phyloP scores from a whole-genome alignment of 64 coral and sea anemone genomes.

The Montipora foliosa region DNA sequence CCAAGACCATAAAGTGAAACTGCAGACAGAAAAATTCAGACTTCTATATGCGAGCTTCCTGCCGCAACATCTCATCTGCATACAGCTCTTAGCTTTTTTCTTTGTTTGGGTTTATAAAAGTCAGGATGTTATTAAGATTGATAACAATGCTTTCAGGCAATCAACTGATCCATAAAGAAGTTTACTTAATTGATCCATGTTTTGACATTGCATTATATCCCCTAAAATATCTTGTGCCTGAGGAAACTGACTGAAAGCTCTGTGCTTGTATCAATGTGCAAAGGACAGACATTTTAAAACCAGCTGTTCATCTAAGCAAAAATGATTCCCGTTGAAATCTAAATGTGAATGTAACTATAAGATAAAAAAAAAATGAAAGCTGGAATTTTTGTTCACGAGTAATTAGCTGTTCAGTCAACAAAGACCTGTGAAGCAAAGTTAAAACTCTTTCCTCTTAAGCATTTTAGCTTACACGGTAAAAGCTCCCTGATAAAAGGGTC shows the following conservation, averaged over 20 bases:
- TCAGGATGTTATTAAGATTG: background rate
- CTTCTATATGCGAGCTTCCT: slow-evolving; percentile 10
- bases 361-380: too few relatives aligned
- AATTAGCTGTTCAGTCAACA: too few relatives aligned
- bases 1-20: background rate
- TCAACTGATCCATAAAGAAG: slow-evolving; percentile 17
- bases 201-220: background rate
- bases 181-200: background rate
- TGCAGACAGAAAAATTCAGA: background rate
- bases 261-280: background rate
- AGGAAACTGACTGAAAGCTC: background rate
- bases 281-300: background rate
- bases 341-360: background rate
- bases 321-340: background rate
- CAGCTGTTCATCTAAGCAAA: background rate
- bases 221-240: background rate
- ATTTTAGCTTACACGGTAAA: too few relatives aligned
- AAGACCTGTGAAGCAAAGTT: too few relatives aligned
- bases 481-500: too few relatives aligned
- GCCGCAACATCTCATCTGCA: slow-evolving; percentile 23
- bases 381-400: too few relatives aligned
- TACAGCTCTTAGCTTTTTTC: background rate
- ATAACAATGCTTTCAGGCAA: background rate
- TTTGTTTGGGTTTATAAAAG: slow-evolving; percentile 33
- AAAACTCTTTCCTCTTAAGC: too few relatives aligned